These are phyloP conservation scores for Xestia sexstrigata DNA, from an alignment of 2,888 invertebrate species.

Conservation along the genomic window DNA sequence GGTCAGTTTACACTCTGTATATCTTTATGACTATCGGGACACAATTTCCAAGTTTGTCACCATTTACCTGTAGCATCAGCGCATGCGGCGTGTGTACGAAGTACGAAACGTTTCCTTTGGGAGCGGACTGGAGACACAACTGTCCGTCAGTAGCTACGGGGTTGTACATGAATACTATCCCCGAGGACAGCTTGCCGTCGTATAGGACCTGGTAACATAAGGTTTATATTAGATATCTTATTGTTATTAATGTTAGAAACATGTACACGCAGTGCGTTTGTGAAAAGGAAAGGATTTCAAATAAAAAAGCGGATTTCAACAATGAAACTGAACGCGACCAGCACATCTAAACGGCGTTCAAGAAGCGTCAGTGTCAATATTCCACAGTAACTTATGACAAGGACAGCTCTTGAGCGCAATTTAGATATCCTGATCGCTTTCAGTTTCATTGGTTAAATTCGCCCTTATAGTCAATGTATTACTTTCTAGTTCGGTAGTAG, in stretches of 20 bases:
- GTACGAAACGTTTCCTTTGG: slow-evolving; percentile 98
- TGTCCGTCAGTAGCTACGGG: slow-evolving; percentile 99
- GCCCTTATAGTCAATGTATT: not conserved
- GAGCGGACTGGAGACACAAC: slow-evolving; percentile 99
- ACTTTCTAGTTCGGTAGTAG: slow-evolving; percentile 13
- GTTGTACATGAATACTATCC: slow-evolving; percentile 99
- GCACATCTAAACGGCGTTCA: not conserved
- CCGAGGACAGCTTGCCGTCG: slow-evolving; percentile 99
- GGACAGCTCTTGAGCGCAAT: not conserved
- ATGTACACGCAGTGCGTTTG: slow-evolving; percentile 49
- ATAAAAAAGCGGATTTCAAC: not conserved
- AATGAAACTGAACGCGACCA: no score
- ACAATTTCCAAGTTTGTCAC: not conserved
- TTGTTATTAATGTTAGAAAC: not conserved
- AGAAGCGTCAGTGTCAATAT: not conserved
- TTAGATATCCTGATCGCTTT: not conserved
- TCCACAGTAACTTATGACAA: not conserved
- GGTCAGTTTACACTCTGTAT: no score
- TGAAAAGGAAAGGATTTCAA: slow-evolving; percentile 15
- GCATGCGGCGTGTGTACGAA: slow-evolving; percentile 99
- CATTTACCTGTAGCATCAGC: slow-evolving; percentile 97
- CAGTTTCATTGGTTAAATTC: not conserved
- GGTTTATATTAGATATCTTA: slow-evolving; percentile 3
- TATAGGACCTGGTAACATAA: slow-evolving; percentile 95
- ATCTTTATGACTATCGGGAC: no score